Conservation (phyloP, 2,113 vertebrate species). For the Sitta europaea region DNA sequence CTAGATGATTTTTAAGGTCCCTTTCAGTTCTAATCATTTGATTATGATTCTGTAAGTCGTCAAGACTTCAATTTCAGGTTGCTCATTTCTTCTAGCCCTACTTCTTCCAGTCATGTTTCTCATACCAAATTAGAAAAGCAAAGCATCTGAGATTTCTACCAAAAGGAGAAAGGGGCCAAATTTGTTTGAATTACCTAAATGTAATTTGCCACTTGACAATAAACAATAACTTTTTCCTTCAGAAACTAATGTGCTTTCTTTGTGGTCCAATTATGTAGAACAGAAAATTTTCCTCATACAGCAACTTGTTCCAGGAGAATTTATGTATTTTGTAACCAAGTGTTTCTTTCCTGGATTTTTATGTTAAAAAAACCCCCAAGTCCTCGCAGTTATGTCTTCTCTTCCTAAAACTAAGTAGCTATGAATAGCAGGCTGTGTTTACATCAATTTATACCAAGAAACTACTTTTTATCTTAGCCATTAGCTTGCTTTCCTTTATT, state of each 20-base stretch:
- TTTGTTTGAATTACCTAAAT: neutral
- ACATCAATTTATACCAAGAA: neutral
- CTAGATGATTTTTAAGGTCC: neutral
- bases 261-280: neutral
- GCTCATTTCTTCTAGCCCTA: neutral
- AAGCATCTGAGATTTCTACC: neutral
- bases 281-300: neutral
- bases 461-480: neutral
- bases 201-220: neutral
- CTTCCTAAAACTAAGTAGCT: neutral
- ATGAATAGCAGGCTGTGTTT: neutral
- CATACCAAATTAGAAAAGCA: neutral
- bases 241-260: neutral
- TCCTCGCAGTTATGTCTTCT: neutral
- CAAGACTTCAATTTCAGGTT: neutral
- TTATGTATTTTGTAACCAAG: neutral
- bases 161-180: neutral
- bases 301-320: neutral
- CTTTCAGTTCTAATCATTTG: fast-evolving
- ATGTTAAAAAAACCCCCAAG: neutral
- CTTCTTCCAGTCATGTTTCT: neutral
- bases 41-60: neutral
- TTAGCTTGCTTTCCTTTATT: neutral
- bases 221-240: neutral
- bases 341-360: neutral